Base-by-base conservation (phyloP, 2,113 vertebrate genomes). In the Leptocoma aspasia region DNA sequence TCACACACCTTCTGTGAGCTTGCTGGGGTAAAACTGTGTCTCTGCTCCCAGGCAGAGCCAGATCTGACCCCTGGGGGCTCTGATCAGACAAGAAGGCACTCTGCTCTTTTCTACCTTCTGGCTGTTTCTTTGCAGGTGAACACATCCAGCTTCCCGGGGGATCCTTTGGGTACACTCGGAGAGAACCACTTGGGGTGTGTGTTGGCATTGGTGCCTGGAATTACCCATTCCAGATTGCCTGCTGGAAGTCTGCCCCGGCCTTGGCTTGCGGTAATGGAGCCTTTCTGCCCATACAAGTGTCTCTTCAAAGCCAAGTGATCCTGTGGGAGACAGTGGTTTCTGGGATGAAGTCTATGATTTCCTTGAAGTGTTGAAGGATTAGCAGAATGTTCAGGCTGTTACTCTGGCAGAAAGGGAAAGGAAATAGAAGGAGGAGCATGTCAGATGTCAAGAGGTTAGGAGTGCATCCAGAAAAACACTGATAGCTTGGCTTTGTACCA, bases 201-300 rank as follows among this genome's bases (percentile, higher is more conserved):
- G 99, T 97, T 64, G 99, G 99, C 11, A 99, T 99, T 21, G 99
- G 99, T 39, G 99, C 99, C 1, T 99, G 98, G 98, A 99, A 99
- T 95, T 99, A 98, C 93, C 99, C 99, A 76, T 98, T 99, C 88
- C 98, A 98, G 98, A 97, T 99, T 7, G 99, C 99, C 66, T 82
- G 97, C 15, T 99, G 96, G 98, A 99, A 99, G 94, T 98, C 98
- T 5, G 99, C 98, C 41, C 99, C 99, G 0, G 99, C 99, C 17
- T 94, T 99, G 90, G 99, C 99, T 1, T 99, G 99, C 5, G 99
- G 99, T 99, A 97, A 97, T 28, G 45, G 57, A 92, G 68, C 71
- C 39, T 21, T 24, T 85, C 24, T 84, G 52, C 50, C 37, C 2
- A 0, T 3, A 3, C 30, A n/a, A n/a, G 21, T 30, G n/a, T 70